Conservation (phyloP, 1,140 invertebrate species). For the Globodera ellingtonae region DNA sequence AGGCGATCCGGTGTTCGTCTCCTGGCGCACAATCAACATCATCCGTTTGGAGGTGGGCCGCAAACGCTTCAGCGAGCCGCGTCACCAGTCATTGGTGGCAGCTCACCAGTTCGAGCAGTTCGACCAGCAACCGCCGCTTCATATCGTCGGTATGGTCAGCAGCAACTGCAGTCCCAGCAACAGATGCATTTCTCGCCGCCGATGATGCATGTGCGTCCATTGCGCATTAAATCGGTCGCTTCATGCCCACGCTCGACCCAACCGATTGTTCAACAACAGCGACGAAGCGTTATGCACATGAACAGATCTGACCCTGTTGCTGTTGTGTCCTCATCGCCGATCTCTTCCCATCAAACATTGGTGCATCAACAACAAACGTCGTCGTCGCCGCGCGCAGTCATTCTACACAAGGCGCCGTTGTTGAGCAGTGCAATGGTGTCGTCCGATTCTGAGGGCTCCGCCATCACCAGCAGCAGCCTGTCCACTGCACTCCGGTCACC, state of each 20-base stretch:
- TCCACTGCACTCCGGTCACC: neutral
- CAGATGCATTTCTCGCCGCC: neutral
- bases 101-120: conserved; percentile 5
- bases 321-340: neutral
- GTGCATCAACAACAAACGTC: neutral
- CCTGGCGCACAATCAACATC: neutral
- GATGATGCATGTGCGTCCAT: neutral
- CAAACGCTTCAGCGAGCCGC: no score
- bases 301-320: neutral
- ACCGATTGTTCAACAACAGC: conserved; percentile 8
- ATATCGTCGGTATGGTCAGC: neutral
- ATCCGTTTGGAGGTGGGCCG: neutral
- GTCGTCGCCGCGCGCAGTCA: neutral
- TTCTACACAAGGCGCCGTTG: conserved; percentile 1
- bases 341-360: neutral
- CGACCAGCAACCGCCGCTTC: neutral
- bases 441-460: neutral
- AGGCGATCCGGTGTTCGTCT: neutral
- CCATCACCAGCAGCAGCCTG: neutral
- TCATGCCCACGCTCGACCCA: neutral
- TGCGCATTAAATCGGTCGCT: conserved; percentile 2
- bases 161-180: neutral
- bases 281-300: neutral
- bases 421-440: neutral
- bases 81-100: no score